phyloP scores from a whole-genome alignment of 2,113 vertebrate species.

The Anguilla rostrata region DNA sequence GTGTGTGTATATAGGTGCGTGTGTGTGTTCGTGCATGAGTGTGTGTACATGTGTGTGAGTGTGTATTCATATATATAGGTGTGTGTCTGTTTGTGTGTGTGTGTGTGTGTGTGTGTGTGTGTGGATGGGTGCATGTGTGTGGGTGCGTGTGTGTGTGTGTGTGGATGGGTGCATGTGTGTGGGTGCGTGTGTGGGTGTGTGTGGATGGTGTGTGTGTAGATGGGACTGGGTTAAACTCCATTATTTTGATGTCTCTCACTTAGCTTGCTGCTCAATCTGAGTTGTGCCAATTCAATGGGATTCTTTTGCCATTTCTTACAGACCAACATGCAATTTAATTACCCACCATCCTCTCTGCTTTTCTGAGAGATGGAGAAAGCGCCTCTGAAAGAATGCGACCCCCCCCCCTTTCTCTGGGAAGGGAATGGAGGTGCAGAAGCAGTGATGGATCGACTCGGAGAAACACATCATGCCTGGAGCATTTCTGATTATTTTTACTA shows the following conservation, averaged over 20 bases:
- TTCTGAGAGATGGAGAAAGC: slow-evolving; percentile 41
- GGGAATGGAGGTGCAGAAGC: slow-evolving; percentile 71
- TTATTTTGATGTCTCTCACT: slow-evolving; percentile 68
- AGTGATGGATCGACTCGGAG: slow-evolving; percentile 80
- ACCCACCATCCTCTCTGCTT: slow-evolving; percentile 64
- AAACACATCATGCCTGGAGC: slow-evolving; percentile 74
- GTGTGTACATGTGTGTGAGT: no score
- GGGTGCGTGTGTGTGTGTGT: slow-evolving; percentile 10
- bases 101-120: no score
- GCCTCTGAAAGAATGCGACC: slow-evolving; percentile 26
- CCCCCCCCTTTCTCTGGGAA: slow-evolving; percentile 67
- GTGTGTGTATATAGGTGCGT: no score
- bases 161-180: slow-evolving; percentile 7
- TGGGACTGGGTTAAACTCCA: slow-evolving; percentile 63
- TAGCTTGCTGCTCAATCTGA: slow-evolving; percentile 62
- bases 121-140: no score
- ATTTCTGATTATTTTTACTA: slow-evolving; percentile 72
- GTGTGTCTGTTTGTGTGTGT: no score
- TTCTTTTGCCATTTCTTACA: slow-evolving; percentile 69
- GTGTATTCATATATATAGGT: no score
- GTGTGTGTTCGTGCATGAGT: no score
- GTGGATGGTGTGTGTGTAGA: slow-evolving; percentile 22
- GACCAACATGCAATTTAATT: slow-evolving; percentile 72
- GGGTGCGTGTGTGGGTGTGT: slow-evolving; percentile 23
- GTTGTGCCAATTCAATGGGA: slow-evolving; percentile 64